Conservation (phyloP, 2,113 vertebrate species). For the Gasterosteus aculeatus region DNA sequence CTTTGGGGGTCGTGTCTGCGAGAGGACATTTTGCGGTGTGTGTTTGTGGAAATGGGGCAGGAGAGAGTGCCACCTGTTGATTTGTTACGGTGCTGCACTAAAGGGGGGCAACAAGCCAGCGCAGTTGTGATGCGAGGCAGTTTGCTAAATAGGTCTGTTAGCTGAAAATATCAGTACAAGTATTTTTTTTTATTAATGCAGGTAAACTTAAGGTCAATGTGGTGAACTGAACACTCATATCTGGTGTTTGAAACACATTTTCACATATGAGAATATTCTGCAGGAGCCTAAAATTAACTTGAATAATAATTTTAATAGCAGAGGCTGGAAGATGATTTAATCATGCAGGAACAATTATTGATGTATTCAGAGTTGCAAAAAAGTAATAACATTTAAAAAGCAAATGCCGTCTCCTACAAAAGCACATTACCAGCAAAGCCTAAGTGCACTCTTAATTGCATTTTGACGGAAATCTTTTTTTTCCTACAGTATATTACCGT, state of each 20-base stretch:
- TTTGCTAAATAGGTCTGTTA: not conserved
- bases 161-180: not conserved
- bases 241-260: not conserved
- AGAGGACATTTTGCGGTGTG: constrained; percentile 12
- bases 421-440: not conserved
- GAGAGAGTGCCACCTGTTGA: constrained; percentile 64
- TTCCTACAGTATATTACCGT: too few relatives aligned
- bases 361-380: not conserved
- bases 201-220: not conserved
- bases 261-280: not conserved
- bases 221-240: not conserved
- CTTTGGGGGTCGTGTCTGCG: not conserved
- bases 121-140: not conserved
- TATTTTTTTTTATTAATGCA: not conserved
- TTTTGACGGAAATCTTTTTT: not conserved
- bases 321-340: not conserved
- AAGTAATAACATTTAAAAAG: not conserved
- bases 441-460: not conserved
- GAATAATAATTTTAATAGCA: not conserved
- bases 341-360: not conserved
- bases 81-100: constrained; percentile 27
- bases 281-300: not conserved
- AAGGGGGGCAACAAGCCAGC: constrained; percentile 2
- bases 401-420: not conserved
- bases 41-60: constrained; percentile 22